phyloP scores from a whole-genome alignment of 1,140 invertebrate genomes.

The Panagrolaimus sp. region DNA sequence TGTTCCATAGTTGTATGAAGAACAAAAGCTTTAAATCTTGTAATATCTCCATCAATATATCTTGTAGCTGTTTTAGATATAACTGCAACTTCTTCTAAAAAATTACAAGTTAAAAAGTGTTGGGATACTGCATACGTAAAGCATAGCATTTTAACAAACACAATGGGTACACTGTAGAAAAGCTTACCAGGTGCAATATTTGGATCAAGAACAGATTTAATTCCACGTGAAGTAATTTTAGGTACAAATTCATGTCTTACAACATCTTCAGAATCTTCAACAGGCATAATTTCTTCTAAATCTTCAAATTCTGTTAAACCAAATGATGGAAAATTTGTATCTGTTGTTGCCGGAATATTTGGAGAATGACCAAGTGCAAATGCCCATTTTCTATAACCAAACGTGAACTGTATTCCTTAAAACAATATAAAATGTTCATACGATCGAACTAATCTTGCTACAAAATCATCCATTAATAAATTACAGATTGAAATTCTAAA shows the following conservation, averaged over 20 bases:
- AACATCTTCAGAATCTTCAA: neutral
- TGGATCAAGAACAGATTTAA: neutral
- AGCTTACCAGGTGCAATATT: neutral
- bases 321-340: neutral
- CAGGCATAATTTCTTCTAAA: neutral
- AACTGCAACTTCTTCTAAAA: neutral
- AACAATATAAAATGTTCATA: neutral
- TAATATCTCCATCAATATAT: neutral
- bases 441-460: slow-evolving; percentile 3
- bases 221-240: neutral
- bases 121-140: too few species aligned
- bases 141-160: too few species aligned
- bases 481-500: neutral
- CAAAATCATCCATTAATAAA: slow-evolving; percentile 9
- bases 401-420: neutral
- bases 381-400: neutral
- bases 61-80: neutral
- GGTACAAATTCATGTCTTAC: neutral
- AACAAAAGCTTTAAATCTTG: neutral
- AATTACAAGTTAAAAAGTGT: too few species aligned
- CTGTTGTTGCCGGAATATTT: neutral
- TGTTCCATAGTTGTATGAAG: neutral
- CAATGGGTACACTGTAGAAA: neutral
- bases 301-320: slow-evolving; percentile 3
- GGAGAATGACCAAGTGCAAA: neutral